Conservation (phyloP, 2,797 vertebrate species). For the Florisuga fusca region DNA sequence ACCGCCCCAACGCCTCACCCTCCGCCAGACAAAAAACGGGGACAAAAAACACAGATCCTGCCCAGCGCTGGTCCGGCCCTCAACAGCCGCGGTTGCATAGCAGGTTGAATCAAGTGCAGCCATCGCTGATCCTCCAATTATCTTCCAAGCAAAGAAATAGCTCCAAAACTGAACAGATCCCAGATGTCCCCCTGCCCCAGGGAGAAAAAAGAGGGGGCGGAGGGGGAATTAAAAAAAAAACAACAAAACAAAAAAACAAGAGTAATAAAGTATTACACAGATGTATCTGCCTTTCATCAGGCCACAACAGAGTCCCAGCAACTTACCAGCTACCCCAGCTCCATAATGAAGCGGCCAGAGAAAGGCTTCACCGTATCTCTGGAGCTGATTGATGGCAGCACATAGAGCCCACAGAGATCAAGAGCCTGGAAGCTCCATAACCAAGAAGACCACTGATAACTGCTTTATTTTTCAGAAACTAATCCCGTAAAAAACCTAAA, state of each 20-base stretch:
- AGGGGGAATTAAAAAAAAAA: too few species aligned
- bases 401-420: not conserved
- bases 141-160: not conserved
- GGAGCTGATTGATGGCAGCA: not conserved
- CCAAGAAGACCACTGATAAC: not conserved
- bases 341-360: fast-evolving
- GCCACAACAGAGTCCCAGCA: not conserved
- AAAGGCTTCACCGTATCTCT: fast-evolving
- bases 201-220: not conserved
- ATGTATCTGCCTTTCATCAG: not conserved
- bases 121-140: not conserved
- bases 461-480: not conserved
- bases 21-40: too few species aligned
- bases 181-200: fast-evolving
- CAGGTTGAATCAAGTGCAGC: not conserved
- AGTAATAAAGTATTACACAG: not conserved
- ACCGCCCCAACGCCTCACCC: fast-evolving
- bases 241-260: not conserved
- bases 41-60: too few species aligned
- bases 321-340: not conserved
- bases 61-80: not conserved
- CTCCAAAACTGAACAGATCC: not conserved
- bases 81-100: fast-evolving
- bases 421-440: not conserved
- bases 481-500: not conserved